Conservation (phyloP, 2,113 vertebrate genomes). For the Carassius auratus region DNA sequence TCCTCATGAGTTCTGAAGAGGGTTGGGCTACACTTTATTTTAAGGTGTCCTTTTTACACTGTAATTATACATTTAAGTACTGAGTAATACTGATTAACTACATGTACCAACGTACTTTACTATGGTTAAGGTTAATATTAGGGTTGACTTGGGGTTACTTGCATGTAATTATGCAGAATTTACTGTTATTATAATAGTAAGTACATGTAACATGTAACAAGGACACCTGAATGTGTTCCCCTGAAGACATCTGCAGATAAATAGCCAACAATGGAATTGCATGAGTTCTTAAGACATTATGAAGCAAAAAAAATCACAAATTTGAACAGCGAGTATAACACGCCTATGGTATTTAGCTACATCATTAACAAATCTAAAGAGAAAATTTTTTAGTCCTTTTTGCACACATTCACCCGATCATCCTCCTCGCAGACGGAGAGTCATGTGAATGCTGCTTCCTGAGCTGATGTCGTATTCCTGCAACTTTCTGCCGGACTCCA, state of each 20-base stretch:
- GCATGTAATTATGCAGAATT: too few species aligned
- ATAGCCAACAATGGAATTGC: neutral
- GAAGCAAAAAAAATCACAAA: too few species aligned
- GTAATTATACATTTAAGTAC: too few species aligned
- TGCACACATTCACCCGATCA: neutral
- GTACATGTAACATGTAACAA: too few species aligned
- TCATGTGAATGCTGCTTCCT: slow-evolving; percentile 64
- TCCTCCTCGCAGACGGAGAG: slow-evolving; percentile 57
- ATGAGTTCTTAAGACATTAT: neutral
- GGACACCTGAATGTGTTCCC: neutral
- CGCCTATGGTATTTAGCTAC: neutral
- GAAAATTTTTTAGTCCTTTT: neutral
- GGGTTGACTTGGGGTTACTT: too few species aligned
- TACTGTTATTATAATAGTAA: too few species aligned
- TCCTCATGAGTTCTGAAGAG: neutral
- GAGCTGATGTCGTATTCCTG: slow-evolving; percentile 61
- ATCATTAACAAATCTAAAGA: neutral
- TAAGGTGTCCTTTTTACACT: too few species aligned
- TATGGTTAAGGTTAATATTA: too few species aligned
- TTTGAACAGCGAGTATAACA: neutral
- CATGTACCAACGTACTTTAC: too few species aligned
- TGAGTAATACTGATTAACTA: too few species aligned
- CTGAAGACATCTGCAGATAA: neutral
- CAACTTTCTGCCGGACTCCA: slow-evolving; percentile 52
- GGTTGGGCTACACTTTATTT: too few species aligned